Conservation (phyloP, 2,888 invertebrate genomes). For the Carcina quercana region DNA sequence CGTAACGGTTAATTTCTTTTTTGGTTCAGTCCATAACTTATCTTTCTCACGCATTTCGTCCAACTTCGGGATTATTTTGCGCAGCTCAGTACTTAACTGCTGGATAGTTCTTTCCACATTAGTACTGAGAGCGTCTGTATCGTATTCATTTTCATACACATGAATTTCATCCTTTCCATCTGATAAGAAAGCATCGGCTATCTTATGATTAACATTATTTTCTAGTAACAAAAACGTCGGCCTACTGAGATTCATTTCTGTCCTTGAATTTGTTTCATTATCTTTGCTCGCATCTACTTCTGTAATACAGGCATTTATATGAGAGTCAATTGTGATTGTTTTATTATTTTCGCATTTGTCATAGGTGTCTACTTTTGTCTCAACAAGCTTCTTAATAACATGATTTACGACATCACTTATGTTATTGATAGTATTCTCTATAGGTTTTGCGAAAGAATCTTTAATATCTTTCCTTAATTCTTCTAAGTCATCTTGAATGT, state of each 20-base stretch:
- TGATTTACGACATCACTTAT: constrained; percentile 69
- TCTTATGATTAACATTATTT: constrained; percentile 52
- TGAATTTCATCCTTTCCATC: constrained; percentile 73
- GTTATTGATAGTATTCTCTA: constrained; percentile 67
- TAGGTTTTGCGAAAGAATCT: constrained; percentile 63
- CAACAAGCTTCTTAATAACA: constrained; percentile 64
- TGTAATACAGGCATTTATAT: too few relatives aligned
- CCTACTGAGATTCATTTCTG: constrained; percentile 59
- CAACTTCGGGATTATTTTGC: constrained; percentile 65
- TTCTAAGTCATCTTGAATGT: constrained; percentile 62
- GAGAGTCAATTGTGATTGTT: too few relatives aligned
- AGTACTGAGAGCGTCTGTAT: constrained; percentile 52
- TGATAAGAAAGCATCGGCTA: constrained; percentile 75
- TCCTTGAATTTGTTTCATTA: constrained; percentile 53
- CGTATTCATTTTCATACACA: constrained; percentile 48
- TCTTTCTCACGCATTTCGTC: constrained; percentile 66
- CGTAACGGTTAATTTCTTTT: constrained; percentile 36
- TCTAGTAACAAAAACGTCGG: constrained; percentile 64
- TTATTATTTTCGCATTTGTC: constrained; percentile 32
- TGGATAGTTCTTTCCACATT: constrained; percentile 65
- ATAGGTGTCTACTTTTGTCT: constrained; percentile 42
- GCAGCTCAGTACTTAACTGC: constrained; percentile 59
- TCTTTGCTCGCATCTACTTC: constrained; percentile 40
- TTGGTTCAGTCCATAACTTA: constrained; percentile 46
- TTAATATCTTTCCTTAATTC: constrained; percentile 66